These are phyloP conservation scores for Microplitis mediator DNA, from an alignment of 1,140 invertebrate species.

Conservation along the genomic window DNA sequence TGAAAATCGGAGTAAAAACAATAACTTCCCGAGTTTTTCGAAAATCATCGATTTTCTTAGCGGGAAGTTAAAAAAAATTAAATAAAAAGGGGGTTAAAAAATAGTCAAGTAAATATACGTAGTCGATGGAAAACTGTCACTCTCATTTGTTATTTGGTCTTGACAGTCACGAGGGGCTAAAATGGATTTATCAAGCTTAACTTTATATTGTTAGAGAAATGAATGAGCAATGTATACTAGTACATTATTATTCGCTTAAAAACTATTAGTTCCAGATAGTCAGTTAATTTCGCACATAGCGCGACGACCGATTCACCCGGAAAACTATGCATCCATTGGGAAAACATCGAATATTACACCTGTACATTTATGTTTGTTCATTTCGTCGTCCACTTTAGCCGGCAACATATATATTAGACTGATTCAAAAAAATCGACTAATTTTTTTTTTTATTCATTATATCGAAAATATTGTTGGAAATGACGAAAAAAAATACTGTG, in stretches of 20 bases:
- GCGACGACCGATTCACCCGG: constrained; percentile 29
- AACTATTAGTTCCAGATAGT: constrained; percentile 28
- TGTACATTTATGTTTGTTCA: not conserved
- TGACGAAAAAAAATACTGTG: too few relatives aligned
- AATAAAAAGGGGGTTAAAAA: not conserved
- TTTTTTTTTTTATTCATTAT: too few relatives aligned
- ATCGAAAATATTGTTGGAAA: too few relatives aligned
- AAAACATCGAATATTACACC: constrained; percentile 25
- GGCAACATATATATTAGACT: not conserved
- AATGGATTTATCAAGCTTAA: not conserved
- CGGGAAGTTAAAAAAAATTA: too few relatives aligned
- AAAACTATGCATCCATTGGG: constrained; percentile 32
- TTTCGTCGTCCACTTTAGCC: not conserved
- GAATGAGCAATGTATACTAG: not conserved
- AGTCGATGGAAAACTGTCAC: not conserved
- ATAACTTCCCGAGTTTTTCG: too few relatives aligned
- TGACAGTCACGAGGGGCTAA: not conserved
- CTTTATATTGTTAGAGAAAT: not conserved
- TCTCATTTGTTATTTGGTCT: not conserved
- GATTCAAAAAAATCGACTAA: too few relatives aligned
- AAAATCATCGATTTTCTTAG: too few relatives aligned
- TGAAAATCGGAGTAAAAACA: too few relatives aligned
- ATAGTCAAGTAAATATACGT: not conserved
- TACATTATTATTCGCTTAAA: constrained; percentile 31
- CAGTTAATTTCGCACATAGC: constrained; percentile 26